Percentiles rank a stretch among this genome's conserved stretches.
Evolutionary conservation across 2,113 vertebrate species (phyloP).

Genomic region (Rhineura floridana): DNA sequence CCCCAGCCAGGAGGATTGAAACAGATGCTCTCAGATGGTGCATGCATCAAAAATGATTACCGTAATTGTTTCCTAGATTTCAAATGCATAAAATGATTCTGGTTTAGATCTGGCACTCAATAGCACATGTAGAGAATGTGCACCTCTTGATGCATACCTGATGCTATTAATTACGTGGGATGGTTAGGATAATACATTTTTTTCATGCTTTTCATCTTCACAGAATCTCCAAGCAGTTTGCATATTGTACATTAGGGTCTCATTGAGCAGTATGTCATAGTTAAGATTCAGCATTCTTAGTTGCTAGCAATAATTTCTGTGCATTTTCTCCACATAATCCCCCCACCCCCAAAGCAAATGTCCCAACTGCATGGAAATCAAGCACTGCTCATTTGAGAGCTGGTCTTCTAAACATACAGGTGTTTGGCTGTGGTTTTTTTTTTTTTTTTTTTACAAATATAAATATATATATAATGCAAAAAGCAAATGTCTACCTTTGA

Average conservation of each 20-base stretch:
- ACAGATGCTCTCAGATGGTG: not conserved
- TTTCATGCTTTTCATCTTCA: conserved; percentile 20
- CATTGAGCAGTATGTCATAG: conserved; percentile 19
- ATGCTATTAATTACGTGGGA: conserved; percentile 2
- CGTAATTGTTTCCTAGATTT: not conserved
- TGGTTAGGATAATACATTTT: conserved; percentile 12
- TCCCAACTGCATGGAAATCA: not conserved
- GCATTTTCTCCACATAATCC: not conserved
- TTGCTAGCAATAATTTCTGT: conserved; percentile 3
- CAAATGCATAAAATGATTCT: conserved; percentile 29
- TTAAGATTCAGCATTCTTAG: not conserved
- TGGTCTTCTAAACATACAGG: not conserved
- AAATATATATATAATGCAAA: not conserved
- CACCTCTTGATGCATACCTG: not conserved
- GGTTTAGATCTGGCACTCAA: conserved; percentile 18
- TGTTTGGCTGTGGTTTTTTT: not conserved
- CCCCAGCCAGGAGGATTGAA: conserved; percentile 1
- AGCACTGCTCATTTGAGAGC: not conserved
- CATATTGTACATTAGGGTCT: rapidly evolving
- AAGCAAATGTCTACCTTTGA: conserved; percentile 16
- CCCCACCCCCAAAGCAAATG: not conserved
- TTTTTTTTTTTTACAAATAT: not conserved
- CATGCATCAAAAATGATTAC: not conserved
- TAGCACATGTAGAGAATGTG: not conserved
- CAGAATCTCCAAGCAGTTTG: not conserved